Evolutionary conservation across 2,113 vertebrate species (phyloP).

Genomic region (Spea multiplicata): DNA sequence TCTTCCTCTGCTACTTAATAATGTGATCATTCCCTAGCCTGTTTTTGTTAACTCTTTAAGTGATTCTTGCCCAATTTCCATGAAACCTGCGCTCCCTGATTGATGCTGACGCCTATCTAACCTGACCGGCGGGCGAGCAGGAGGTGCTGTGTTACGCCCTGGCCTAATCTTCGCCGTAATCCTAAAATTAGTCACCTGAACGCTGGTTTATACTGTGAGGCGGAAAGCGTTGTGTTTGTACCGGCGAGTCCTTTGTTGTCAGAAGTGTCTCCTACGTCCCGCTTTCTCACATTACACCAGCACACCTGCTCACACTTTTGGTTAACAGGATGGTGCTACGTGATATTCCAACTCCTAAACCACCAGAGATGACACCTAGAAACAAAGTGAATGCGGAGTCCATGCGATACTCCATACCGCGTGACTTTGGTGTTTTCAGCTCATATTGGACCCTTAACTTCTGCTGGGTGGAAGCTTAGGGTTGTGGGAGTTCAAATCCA

Average conservation of each 20-base stretch:
- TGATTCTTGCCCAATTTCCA: too few relatives aligned
- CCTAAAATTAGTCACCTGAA: not conserved
- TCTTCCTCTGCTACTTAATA: too few relatives aligned
- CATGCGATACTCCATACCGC: too few relatives aligned
- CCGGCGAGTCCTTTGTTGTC: not conserved
- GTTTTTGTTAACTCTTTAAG: too few relatives aligned
- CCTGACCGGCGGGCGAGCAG: not conserved
- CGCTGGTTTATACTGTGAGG: not conserved
- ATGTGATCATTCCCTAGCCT: too few relatives aligned
- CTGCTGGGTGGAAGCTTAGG: too few relatives aligned
- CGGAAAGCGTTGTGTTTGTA: not conserved
- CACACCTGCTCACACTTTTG: not conserved
- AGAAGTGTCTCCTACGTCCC: not conserved
- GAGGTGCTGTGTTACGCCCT: not conserved
- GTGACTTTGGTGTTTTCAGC: too few relatives aligned
- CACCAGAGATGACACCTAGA: not conserved
- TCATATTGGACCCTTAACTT: too few relatives aligned
- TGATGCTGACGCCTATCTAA: not conserved
- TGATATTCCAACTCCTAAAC: not conserved
- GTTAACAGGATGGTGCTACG: not conserved
- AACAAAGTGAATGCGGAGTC: too few relatives aligned
- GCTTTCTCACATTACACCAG: slow-evolving; percentile 19
- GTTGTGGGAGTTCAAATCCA: too few relatives aligned
- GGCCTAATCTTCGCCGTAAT: slow-evolving; percentile 3
- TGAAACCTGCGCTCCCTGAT: not conserved